Conservation (phyloP, 2,113 vertebrate genomes). For the Pelusios castaneus region DNA sequence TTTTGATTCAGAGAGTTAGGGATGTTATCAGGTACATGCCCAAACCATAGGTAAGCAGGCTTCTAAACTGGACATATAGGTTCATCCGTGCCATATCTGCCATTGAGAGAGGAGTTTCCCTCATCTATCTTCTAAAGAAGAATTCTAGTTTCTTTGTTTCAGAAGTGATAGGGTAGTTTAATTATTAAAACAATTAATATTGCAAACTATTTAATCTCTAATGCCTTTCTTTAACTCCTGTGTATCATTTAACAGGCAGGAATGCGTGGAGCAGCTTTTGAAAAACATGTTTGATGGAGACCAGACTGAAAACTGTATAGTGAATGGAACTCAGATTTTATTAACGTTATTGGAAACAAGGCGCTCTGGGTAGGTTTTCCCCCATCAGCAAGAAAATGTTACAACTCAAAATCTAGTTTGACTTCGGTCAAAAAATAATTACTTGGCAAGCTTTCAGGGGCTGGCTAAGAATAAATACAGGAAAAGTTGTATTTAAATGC, state of each 20-base stretch:
- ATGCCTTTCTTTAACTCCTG: rapidly evolving
- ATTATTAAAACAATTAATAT: neutral
- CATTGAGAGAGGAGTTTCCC: neutral
- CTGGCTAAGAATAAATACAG: neutral
- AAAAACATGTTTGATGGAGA: constrained; percentile 93
- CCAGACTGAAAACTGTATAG: constrained; percentile 88
- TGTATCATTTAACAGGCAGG: constrained; percentile 81
- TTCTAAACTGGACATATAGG: neutral
- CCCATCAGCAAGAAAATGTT: neutral
- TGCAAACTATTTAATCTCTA: rapidly evolving
- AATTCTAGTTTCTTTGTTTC: too few species aligned
- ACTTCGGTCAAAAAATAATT: neutral
- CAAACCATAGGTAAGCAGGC: neutral
- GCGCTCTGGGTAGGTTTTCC: constrained; percentile 86
- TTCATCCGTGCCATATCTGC: rapidly evolving
- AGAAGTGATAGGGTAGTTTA: neutral
- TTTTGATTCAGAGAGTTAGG: rapidly evolving
- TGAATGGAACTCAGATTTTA: constrained; percentile 93
- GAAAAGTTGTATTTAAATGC: neutral
- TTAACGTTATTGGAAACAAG: constrained; percentile 92
- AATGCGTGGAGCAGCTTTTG: constrained; percentile 91
- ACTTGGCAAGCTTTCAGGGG: rapidly evolving
- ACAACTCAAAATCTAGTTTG: rapidly evolving
- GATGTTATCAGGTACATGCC: neutral
- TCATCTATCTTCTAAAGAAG: neutral